Base-by-base conservation (phyloP, 2,888 invertebrate genomes). In the Tetragonisca angustula region DNA sequence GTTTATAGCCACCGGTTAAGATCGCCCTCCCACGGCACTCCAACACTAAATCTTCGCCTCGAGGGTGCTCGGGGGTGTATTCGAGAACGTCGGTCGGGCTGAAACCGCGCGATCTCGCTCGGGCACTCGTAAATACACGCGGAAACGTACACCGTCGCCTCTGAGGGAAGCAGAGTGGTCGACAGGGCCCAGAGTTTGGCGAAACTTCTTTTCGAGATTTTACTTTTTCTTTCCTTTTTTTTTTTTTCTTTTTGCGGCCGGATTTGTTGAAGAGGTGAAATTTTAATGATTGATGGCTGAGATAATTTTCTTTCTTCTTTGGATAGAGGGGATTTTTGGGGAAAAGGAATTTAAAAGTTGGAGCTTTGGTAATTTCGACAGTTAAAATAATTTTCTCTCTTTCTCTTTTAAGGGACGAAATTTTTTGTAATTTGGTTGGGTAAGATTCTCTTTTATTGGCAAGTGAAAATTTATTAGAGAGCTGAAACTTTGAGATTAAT, bases 1-100 rank as follows among this genome's bases (percentile, higher is more conserved):
- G 75, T 84, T 84, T 84, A 82, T 72, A 64, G 52, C 71, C 61
- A 50, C 59, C n/a, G 27, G 75, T 78, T 72, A 82, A 82, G 77
- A 82, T 84, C 77, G 36, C 56, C 71, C 75, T 75, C 64, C 64
- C 32, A 50, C 50, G 43, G 62, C 43, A 9, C 43, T 54, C 50
- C 49, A 32, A 67, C 77, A 50, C 43, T 82, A 77, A 84, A 82
- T 84, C 71, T 74, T 59, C 9, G n/a, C 43, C 6, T 71, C 36
- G 77, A 77, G 77, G 43, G 61, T 27, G 61, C 76, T 76, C 77
- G 32, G 17, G 56, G 77, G 61, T 64, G 71, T 69, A 61, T 65
- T 67, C 62, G 71, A 43, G 71, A 62, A 69, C 43, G 49, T 75
- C 54, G 73, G 61, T 56, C 49, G 50, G 50, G 74, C 69, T 82